These are phyloP conservation scores for Leucoptera coffeella DNA, from an alignment of 2,888 invertebrate species.

Conservation along the genomic window DNA sequence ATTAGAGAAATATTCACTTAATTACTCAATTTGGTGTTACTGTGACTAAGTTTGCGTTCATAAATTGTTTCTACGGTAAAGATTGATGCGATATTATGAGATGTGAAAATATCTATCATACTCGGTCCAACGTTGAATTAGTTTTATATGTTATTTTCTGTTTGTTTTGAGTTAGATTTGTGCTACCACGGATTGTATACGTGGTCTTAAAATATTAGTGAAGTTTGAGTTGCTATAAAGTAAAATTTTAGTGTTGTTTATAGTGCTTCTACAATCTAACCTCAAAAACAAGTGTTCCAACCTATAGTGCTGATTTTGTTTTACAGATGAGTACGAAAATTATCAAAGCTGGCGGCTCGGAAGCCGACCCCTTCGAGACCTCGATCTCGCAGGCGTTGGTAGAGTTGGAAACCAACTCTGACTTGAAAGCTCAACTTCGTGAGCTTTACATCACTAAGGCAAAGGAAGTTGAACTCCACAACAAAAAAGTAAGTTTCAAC, in stretches of 20 bases:
- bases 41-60: constrained; percentile 10
- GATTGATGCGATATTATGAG: constrained; percentile 35
- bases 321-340: constrained; percentile 83
- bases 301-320: constrained; percentile 14
- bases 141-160: no score
- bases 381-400: constrained; percentile 92
- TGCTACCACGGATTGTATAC: no score
- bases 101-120: constrained; percentile 20
- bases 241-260: no score
- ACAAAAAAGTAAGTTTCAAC: constrained; percentile 69
- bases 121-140: constrained; percentile 38
- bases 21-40: no score
- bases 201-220: no score
- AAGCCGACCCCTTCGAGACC: constrained; percentile 88
- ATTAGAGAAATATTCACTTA: no score
- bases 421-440: constrained; percentile 91
- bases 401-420: constrained; percentile 95
- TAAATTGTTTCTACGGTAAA: constrained; percentile 32
- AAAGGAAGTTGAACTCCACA: constrained; percentile 88
- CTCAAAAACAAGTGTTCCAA: constrained; percentile 4
- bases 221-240: no score
- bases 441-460: constrained; percentile 94
- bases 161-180: no score
- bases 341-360: constrained; percentile 81
- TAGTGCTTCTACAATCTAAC: no score